phyloP scores from a whole-genome alignment of 2,797 vertebrate genomes.

The Meriones psammophilus region DNA sequence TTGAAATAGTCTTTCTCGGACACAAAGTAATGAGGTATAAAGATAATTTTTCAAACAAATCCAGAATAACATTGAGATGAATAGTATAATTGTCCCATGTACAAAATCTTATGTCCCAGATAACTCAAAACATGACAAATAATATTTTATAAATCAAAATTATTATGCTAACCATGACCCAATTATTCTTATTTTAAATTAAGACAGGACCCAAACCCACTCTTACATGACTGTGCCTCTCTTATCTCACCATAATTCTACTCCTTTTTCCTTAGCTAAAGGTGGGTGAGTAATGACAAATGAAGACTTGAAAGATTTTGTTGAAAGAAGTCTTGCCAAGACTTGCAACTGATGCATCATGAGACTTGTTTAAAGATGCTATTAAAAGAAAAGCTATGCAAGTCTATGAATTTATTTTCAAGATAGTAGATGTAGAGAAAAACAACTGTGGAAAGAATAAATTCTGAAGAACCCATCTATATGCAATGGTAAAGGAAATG shows the following conservation, averaged over 20 bases:
- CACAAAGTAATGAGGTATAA: neutral
- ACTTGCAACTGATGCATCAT: neutral
- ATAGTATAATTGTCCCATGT: neutral
- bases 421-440: neutral
- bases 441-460: neutral
- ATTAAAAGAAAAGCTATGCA: neutral
- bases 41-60: neutral
- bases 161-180: neutral
- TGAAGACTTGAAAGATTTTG: neutral
- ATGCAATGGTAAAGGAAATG: neutral
- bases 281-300: neutral
- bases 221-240: neutral
- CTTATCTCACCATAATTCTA: too few species aligned
- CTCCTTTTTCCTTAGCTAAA: neutral
- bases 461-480: neutral
- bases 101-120: neutral
- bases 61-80: neutral
- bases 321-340: neutral
- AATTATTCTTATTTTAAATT: neutral
- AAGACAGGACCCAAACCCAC: neutral
- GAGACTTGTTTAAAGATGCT: neutral
- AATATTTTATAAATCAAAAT: conserved; percentile 5
- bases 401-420: neutral
- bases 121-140: neutral
- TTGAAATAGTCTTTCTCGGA: neutral